phyloP scores from a whole-genome alignment of 2,113 vertebrate species.

The Oceanodroma tethys region DNA sequence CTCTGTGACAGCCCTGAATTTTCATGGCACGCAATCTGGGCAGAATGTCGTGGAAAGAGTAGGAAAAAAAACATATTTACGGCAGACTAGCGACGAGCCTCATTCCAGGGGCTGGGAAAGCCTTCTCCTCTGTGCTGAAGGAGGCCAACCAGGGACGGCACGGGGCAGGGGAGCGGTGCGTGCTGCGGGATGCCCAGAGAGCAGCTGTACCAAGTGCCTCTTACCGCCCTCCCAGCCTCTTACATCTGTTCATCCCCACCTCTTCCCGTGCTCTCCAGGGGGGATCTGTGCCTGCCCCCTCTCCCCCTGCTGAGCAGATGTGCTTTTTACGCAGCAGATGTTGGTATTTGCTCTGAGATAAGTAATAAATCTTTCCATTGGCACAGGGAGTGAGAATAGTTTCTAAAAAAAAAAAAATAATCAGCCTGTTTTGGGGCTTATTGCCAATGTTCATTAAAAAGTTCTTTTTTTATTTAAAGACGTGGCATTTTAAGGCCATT shows the following conservation, averaged over 20 bases:
- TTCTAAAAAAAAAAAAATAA: neutral
- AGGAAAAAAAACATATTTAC: fast-evolving
- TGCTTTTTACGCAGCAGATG: neutral
- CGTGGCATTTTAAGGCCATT: neutral
- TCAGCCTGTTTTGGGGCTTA: neutral
- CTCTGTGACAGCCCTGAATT: neutral
- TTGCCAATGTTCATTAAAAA: neutral
- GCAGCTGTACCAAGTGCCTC: neutral
- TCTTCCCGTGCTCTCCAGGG: neutral
- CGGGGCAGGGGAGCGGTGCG: fast-evolving
- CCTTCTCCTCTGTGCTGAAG: neutral
- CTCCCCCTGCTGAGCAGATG: neutral
- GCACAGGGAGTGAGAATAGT: neutral
- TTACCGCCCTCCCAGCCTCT: neutral
- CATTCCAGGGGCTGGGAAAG: neutral
- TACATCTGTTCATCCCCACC: neutral
- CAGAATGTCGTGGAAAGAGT: neutral
- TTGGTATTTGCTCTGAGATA: neutral
- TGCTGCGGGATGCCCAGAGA: neutral
- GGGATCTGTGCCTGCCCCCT: neutral
- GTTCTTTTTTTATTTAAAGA: neutral
- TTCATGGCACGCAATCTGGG: neutral
- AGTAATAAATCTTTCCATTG: neutral
- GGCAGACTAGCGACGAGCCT: neutral
- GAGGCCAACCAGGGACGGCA: neutral